These are phyloP conservation scores for Coccyzus lansbergi DNA, from an alignment of 2,797 vertebrate genomes.

Conservation along the genomic window DNA sequence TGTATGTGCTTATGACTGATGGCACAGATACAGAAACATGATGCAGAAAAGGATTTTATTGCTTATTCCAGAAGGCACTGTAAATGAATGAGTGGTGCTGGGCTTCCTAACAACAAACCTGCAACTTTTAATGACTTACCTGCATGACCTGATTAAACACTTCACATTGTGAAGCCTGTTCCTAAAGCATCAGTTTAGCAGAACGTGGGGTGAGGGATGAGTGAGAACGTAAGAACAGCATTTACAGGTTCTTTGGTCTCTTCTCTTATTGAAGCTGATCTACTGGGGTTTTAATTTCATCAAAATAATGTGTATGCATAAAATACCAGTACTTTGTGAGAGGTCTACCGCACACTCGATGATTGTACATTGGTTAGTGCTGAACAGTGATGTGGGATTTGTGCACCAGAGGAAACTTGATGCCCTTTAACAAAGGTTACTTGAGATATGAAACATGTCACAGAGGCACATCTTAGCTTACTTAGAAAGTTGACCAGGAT, in stretches of 20 bases:
- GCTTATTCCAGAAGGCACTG: neutral
- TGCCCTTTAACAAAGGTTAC: neutral
- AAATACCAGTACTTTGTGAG: neutral
- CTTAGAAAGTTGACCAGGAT: neutral
- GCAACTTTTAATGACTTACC: neutral
- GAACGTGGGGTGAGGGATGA: neutral
- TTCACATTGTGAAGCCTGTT: neutral
- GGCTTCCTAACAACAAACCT: conserved; percentile 6
- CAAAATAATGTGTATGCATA: neutral
- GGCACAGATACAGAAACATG: neutral
- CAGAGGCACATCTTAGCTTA: neutral
- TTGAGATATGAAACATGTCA: neutral
- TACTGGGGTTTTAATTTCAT: neutral
- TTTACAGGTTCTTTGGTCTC: neutral
- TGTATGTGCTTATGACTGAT: neutral
- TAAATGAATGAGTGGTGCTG: neutral
- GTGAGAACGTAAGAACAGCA: neutral
- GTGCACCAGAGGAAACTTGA: neutral
- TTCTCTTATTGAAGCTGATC: neutral
- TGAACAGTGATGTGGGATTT: neutral
- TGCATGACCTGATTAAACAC: conserved; percentile 5
- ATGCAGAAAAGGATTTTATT: neutral
- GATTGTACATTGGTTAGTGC: neutral
- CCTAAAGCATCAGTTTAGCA: conserved; percentile 3
- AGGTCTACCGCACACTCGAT: neutral